Conservation (phyloP, 2,113 vertebrate genomes). For the Callipepla californica region DNA sequence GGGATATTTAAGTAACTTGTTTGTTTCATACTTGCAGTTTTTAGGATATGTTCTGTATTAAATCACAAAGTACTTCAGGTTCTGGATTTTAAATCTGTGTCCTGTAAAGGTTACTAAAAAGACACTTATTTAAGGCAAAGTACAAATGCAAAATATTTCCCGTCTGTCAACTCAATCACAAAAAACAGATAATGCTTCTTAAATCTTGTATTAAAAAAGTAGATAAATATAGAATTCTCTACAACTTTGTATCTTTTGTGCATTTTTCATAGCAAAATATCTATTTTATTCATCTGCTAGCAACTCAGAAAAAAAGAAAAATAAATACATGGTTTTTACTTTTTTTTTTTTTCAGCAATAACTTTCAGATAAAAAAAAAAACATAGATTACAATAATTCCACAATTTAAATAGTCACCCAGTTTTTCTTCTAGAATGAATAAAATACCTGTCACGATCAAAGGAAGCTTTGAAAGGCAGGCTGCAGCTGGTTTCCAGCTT, state of each 20-base stretch:
- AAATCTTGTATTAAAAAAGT: background rate
- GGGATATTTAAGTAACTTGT: background rate
- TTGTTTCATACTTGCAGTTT: background rate
- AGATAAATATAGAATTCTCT: background rate
- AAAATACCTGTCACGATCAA: background rate
- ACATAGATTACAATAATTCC: background rate
- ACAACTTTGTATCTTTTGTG: background rate
- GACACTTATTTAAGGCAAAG: accelerated
- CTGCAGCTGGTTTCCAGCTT: background rate
- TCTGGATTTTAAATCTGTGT: background rate
- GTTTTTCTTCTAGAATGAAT: background rate
- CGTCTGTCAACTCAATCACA: background rate
- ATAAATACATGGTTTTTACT: background rate
- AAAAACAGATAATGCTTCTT: background rate
- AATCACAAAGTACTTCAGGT: background rate
- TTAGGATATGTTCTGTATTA: background rate
- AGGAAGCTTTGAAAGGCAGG: constrained; percentile 7
- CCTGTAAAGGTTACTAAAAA: background rate
- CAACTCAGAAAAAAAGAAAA: background rate
- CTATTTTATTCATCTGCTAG: background rate
- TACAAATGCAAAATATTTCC: background rate
- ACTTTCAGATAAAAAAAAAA: background rate
- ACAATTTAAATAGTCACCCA: background rate
- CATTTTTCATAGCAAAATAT: background rate
- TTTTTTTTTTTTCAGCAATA: background rate